A percentile compares a stretch with the other conserved stretches of the same genome.
Conservation (phyloP, 2,888 invertebrate genomes). For the Leucania comma region DNA sequence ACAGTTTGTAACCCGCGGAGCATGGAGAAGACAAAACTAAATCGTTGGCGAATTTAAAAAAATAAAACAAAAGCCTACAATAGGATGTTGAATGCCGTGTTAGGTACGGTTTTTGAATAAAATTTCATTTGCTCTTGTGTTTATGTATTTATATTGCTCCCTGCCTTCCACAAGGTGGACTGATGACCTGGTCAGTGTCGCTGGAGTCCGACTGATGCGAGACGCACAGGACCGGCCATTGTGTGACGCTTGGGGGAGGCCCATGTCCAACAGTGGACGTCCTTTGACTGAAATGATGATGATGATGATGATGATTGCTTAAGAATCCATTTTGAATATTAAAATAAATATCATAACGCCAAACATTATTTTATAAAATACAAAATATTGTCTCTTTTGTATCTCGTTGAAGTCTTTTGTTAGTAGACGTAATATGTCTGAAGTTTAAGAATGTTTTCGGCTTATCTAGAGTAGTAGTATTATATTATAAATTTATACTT, state of each 20-base stretch:
- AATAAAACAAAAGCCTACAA: conserved; percentile 11
- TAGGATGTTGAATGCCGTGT: neutral
- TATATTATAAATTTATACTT: neutral
- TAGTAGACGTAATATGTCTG: conserved; percentile 7
- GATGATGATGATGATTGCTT: too few relatives aligned
- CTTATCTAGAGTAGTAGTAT: neutral
- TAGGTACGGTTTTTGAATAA: neutral
- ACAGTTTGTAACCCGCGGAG: conserved; percentile 60
- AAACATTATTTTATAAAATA: neutral
- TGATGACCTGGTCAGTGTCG: too few relatives aligned
- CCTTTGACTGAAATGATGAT: too few relatives aligned
- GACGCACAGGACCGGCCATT: too few relatives aligned
- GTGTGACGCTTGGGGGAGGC: too few relatives aligned
- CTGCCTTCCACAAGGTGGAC: too few relatives aligned
- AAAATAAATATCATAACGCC: neutral
- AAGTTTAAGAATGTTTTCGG: neutral
- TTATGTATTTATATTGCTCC: conserved; percentile 1
- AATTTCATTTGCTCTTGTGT: neutral
- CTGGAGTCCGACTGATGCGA: too few relatives aligned
- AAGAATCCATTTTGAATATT: neutral
- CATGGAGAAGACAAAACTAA: conserved; percentile 60
- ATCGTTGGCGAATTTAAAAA: conserved; percentile 22
- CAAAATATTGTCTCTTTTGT: neutral
- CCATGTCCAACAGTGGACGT: too few relatives aligned
- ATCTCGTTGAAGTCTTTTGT: conserved; percentile 61